Base-by-base conservation (phyloP, 1,140 invertebrate species). In the Drosophila sproati region DNA sequence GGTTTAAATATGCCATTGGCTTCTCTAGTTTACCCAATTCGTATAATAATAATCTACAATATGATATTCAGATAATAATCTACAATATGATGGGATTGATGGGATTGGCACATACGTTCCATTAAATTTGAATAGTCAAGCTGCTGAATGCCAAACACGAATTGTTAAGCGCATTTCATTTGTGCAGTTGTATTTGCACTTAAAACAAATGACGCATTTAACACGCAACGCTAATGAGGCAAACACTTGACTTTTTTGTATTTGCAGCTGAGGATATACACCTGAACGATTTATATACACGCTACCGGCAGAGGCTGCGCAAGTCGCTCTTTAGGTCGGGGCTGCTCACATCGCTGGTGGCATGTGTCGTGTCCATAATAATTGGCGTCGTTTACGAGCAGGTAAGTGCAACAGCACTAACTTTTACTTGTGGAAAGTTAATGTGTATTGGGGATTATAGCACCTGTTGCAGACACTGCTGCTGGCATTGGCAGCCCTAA, bases 291-390 rank as follows among this genome's bases (percentile, higher is more conserved):
- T 80, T 93, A 62, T 93, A 93, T 55, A 93, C 92, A 56, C 80
- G 92, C 64, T 93, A 93, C 74, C 83, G 92, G 39, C 92, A 93
- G 70, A 88, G 92, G 57, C 78, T 93, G 63, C 81, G 92, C 48
- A 93, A 93, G 74, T 92, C 92, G 35, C 76, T 93, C 3, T 93
- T 93, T 71, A 82, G 80, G 69, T 93, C 92, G 31, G 92, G 92
- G 4, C 64, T 93, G 39, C 29, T 91, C 39, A 92, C 91, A 59
- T 92, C 92, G 5, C 59, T 93, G 73, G 63, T 92, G 62, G 80
- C 92, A 78, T 93, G 91, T 78, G 74, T 92, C 3, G 82, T 92
- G 32, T 92, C 92, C 72, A 92, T 92, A 62, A 78, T 91, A 73
- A 77, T 92, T 77, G 85, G 89, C 64, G 35, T 87, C 60, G 75